These are phyloP conservation scores for Myiozetetes cayanensis DNA, from an alignment of 2,113 vertebrate species.

Conservation along the genomic window DNA sequence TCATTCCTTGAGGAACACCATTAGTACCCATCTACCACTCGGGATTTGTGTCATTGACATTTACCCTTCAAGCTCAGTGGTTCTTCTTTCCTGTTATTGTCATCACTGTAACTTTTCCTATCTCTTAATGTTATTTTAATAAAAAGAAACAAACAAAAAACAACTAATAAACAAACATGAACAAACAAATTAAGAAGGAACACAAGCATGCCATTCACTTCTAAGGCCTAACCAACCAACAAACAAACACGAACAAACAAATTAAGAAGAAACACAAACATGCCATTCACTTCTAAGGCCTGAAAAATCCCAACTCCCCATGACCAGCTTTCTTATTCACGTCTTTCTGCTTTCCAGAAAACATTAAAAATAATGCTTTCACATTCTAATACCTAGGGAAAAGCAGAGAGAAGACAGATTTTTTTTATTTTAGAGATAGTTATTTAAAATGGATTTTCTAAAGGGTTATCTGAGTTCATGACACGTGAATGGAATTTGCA, in stretches of 20 bases:
- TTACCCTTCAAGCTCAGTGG: background rate
- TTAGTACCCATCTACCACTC: background rate
- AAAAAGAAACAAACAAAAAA: background rate
- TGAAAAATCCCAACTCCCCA: background rate
- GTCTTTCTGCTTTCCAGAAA: background rate
- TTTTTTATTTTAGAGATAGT: background rate
- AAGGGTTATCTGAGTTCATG: constrained; percentile 19
- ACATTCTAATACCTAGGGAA: background rate
- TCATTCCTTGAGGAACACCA: background rate
- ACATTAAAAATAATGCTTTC: background rate
- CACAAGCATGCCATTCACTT: background rate
- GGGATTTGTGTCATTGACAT: background rate
- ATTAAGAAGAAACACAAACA: background rate
- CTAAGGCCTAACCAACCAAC: background rate
- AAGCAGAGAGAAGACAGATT: background rate
- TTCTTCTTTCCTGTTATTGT: background rate
- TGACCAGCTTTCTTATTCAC: background rate
- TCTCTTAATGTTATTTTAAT: background rate
- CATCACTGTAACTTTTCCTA: background rate
- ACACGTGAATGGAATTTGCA: background rate
- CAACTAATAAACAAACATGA: background rate
- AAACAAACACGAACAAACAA: background rate
- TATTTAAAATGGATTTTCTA: background rate
- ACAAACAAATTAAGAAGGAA: background rate
- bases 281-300: background rate